phyloP scores from a whole-genome alignment of 2,888 invertebrate species.

The Pristionchus japonicus region DNA sequence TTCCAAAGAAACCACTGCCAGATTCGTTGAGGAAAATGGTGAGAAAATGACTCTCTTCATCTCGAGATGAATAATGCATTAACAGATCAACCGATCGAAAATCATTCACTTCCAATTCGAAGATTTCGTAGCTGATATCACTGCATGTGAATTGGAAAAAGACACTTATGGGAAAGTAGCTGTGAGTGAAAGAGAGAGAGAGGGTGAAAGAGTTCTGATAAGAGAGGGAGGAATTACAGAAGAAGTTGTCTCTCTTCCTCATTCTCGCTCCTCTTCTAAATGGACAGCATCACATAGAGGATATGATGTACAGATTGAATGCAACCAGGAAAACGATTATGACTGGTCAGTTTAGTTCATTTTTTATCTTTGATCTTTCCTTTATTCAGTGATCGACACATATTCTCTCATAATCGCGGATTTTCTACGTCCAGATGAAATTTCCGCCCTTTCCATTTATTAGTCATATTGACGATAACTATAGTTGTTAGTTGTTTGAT shows the following conservation, averaged over 20 bases:
- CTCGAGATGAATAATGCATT: background rate
- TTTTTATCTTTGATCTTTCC: background rate
- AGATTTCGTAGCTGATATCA: background rate
- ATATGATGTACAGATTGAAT: conserved; percentile 44
- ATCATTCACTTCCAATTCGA: background rate
- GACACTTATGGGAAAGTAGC: background rate
- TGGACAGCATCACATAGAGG: conserved; percentile 47
- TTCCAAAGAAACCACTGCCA: background rate
- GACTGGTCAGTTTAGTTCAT: background rate
- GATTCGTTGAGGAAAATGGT: conserved; percentile 19
- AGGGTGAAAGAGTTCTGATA: background rate
- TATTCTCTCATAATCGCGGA: conserved; percentile 59
- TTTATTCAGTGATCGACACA: conserved; percentile 49
- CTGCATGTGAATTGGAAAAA: conserved; percentile 40
- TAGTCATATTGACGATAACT: background rate
- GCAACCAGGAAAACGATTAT: background rate
- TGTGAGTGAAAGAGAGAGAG: no score
- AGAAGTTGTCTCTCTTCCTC: background rate
- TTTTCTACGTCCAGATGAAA: conserved; percentile 57
- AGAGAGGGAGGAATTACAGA: background rate
- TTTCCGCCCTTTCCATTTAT: conserved; percentile 42
- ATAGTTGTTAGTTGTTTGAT: conserved; percentile 1
- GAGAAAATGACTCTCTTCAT: background rate
- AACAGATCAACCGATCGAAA: background rate
- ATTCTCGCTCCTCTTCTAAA: conserved; percentile 24